Evolutionary conservation across 2,888 invertebrate genomes (phyloP), one percentile per base, ranked within the genome.

Genomic region (Microplitis deprimator): DNA sequence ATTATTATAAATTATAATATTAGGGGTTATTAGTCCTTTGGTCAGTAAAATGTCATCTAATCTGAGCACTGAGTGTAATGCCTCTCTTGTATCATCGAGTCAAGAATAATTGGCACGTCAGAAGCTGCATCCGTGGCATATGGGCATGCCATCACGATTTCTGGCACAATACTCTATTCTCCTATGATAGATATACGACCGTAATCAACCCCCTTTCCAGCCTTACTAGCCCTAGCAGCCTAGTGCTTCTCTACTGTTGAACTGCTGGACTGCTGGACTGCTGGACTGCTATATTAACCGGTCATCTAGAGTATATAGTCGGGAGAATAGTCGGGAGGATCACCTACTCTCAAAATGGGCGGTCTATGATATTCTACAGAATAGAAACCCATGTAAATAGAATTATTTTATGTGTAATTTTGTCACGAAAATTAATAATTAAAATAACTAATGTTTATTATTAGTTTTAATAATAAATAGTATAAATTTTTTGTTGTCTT

Each of bases 101-200:
- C 82, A 84, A 81, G 81, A 82, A 81, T 85, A 85, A 85, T 85
- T 85, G 84, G 83, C 79, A 82, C 81, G 80, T 84, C 80, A 81
- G 81, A 80, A 80, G 79, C 75, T 76, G 71, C 77, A 75, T 76
- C 75, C 77, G 70, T 80, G 76, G 79, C 79, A 77, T 79, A 84
- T 84, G 83, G 82, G 84, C 83, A 85, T 84, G 84, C 84, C 84
- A 84, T 86, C 85, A 83, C 85, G 85, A 87, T 87, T 87, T 86
- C 85, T 81, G 82, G 85, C 83, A 88, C 87, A 88, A 87, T 88
- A 83, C 86, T 81, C 87, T 83, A 88, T 87, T 85, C 86, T 86
- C 84, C 83, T 80, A 78, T 86, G 88, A 88, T 87, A 86, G 87
- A 87, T 87, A 85, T 87, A 86, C 81, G 84, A 82, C 83, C 79